Conservation (phyloP, 2,113 vertebrate species). For the Vombatus ursinus region DNA sequence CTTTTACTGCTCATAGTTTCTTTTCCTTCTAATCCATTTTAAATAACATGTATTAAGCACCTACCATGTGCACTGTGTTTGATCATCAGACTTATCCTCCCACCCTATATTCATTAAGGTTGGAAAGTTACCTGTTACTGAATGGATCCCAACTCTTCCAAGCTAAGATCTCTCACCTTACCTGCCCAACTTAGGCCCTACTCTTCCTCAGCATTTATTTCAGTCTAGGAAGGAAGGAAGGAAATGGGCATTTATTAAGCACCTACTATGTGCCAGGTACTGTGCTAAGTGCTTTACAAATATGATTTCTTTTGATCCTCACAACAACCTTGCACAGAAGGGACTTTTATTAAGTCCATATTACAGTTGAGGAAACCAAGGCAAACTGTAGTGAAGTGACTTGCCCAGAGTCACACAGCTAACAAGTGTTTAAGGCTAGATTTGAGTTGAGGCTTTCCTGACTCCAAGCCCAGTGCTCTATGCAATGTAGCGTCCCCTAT, state of each 20-base stretch:
- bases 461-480: too few relatives aligned
- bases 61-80: neutral
- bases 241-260: neutral
- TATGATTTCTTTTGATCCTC: neutral
- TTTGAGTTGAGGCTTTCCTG: too few relatives aligned
- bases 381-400: neutral
- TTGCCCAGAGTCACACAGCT: neutral
- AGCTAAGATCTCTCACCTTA: neutral
- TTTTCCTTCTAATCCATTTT: neutral
- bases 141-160: neutral
- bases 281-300: neutral
- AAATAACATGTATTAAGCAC: neutral
- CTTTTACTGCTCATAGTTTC: neutral
- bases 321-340: neutral
- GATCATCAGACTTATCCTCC: neutral
- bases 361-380: neutral
- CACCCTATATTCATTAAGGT: neutral
- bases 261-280: neutral
- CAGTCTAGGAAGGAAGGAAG: neutral
- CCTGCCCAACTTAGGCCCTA: neutral
- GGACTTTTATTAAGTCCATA: neutral
- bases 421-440: neutral
- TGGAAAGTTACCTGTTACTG: neutral
- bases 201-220: neutral
- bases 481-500: too few relatives aligned